These are phyloP conservation scores for Anoplolepis gracilipes DNA, from an alignment of 1,140 invertebrate species.

Conservation along the genomic window DNA sequence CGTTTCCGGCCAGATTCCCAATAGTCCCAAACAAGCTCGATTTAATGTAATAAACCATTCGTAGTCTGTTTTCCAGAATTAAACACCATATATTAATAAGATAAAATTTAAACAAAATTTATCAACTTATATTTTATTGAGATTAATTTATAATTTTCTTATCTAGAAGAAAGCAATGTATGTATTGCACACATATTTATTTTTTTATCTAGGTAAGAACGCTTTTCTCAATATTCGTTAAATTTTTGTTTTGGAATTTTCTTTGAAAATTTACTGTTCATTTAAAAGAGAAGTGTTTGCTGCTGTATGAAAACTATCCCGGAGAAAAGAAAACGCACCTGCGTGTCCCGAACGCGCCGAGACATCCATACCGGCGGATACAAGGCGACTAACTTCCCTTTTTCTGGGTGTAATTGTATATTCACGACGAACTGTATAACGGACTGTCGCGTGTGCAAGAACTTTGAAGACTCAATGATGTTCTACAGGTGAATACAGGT, in stretches of 20 bases:
- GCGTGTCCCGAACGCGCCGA: neutral
- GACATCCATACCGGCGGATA: neutral
- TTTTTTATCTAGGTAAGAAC: neutral
- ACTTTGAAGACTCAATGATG: neutral
- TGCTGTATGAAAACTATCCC: neutral
- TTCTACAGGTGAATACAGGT: neutral
- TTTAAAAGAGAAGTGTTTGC: neutral
- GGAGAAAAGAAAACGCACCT: neutral
- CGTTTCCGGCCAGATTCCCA: neutral
- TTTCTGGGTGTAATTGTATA: neutral
- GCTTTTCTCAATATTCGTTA: neutral
- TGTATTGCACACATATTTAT: neutral
- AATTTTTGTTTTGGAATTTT: neutral
- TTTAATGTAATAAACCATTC: constrained; percentile 18
- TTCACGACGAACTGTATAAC: neutral
- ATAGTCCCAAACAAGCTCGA: neutral
- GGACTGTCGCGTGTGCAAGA: neutral
- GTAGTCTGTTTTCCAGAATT: neutral
- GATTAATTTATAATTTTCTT: neutral
- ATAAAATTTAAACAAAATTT: neutral
- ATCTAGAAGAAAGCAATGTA: neutral
- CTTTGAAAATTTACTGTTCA: neutral
- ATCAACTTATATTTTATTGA: too few species aligned
- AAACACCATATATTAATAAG: neutral
- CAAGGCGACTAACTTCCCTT: neutral